Conservation (phyloP, 2,888 invertebrate genomes). For the Dioctria rufipes region DNA sequence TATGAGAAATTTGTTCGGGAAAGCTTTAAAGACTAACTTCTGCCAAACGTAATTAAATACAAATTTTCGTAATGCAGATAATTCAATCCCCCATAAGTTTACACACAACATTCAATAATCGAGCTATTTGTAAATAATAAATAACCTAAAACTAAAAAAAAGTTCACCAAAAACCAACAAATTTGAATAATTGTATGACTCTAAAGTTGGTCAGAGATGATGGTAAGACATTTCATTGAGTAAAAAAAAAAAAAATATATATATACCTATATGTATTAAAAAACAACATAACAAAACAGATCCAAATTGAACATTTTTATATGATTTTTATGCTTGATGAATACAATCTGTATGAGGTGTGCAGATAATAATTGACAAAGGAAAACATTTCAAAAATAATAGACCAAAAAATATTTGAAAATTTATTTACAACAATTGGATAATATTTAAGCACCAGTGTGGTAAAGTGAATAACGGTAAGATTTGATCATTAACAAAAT, state of each 20-base stretch:
- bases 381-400: constrained; percentile 41
- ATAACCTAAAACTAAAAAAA: neutral
- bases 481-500: constrained; percentile 9
- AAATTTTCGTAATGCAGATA: too few relatives aligned
- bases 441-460: constrained; percentile 41
- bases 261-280: neutral
- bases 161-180: too few relatives aligned
- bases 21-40: too few relatives aligned
- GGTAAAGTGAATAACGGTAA: neutral
- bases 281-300: neutral
- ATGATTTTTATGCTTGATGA: constrained; percentile 15
- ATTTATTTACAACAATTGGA: constrained; percentile 22
- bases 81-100: too few relatives aligned
- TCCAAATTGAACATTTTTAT: constrained; percentile 25
- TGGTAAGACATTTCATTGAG: neutral
- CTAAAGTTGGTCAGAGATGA: neutral
- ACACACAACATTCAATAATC: too few relatives aligned
- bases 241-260: neutral
- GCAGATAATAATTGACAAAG: neutral
- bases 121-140: neutral
- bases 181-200: neutral
- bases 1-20: too few relatives aligned
- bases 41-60: too few relatives aligned
- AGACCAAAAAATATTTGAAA: constrained; percentile 23
- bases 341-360: constrained; percentile 9